A percentile compares a stretch with the other conserved stretches of the same genome.
Conservation (phyloP, 2,113 vertebrate genomes). For the Aegypius monachus region DNA sequence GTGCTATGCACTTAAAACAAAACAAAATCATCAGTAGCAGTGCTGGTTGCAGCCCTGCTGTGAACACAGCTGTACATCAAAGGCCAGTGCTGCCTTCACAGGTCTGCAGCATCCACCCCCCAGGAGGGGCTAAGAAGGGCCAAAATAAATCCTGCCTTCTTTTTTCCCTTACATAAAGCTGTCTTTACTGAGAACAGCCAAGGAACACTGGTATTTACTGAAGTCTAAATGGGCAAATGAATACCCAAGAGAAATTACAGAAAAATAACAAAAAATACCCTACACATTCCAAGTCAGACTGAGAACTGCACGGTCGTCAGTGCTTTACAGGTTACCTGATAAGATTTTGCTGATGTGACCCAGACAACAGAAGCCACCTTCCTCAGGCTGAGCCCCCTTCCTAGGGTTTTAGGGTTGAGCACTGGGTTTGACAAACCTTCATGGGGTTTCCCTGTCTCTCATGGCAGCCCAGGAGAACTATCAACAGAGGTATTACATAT, state of each 20-base stretch:
- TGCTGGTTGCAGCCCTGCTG: neutral
- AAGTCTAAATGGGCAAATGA: neutral
- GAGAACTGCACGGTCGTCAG: no score
- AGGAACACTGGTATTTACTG: neutral
- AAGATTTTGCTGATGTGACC: neutral
- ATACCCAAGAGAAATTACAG: neutral
- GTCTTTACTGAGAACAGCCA: neutral
- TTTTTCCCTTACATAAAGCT: neutral
- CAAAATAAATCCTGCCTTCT: neutral
- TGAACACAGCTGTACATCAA: neutral
- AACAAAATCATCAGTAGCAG: no score
- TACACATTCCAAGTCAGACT: neutral
- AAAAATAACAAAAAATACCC: neutral
- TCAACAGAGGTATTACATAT: neutral
- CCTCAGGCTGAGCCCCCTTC: neutral
- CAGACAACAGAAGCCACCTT: neutral
- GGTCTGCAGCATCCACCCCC: neutral
- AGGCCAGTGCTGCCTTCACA: neutral
- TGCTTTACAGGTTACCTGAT: neutral
- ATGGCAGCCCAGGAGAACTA: neutral
- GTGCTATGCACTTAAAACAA: neutral
- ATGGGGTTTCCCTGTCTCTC: neutral
- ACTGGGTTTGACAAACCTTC: neutral
- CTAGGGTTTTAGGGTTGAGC: neutral
- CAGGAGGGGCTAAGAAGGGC: neutral